Evolutionary conservation across 2,888 invertebrate genomes (phyloP).

Genomic region (Adelognathus sp.): DNA sequence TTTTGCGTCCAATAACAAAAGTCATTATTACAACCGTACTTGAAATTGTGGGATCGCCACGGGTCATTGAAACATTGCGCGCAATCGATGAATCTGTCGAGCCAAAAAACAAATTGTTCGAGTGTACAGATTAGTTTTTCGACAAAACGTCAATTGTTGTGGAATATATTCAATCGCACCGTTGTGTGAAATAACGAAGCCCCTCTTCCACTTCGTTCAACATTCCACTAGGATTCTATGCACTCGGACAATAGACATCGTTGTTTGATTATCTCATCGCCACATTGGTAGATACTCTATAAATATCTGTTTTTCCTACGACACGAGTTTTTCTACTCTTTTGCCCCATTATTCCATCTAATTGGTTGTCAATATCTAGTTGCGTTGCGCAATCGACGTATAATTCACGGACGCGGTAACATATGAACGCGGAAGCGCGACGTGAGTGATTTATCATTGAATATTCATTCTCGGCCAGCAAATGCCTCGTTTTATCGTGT

Average conservation of each 20-base stretch:
- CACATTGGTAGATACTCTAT: background rate
- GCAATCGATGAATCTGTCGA: no score
- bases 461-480: background rate
- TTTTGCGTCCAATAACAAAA: no score
- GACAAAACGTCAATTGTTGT: no score
- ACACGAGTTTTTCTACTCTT: background rate
- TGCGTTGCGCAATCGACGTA: conserved; percentile 14
- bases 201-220: no score
- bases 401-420: conserved; percentile 16
- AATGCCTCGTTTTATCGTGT: background rate
- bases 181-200: no score
- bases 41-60: no score
- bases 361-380: background rate
- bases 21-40: no score
- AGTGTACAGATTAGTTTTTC: no score
- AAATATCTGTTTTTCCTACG: background rate
- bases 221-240: no score
- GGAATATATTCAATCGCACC: no score
- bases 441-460: conserved; percentile 12
- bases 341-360: background rate
- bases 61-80: no score
- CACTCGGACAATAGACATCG: background rate
- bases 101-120: no score
- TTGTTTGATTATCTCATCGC: background rate
- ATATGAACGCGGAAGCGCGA: conserved; percentile 23